Percentiles rank a stretch among this genome's conserved stretches.
Evolutionary conservation across 1,140 invertebrate species (phyloP).

Genomic region (Rhopalosiphum padi): DNA sequence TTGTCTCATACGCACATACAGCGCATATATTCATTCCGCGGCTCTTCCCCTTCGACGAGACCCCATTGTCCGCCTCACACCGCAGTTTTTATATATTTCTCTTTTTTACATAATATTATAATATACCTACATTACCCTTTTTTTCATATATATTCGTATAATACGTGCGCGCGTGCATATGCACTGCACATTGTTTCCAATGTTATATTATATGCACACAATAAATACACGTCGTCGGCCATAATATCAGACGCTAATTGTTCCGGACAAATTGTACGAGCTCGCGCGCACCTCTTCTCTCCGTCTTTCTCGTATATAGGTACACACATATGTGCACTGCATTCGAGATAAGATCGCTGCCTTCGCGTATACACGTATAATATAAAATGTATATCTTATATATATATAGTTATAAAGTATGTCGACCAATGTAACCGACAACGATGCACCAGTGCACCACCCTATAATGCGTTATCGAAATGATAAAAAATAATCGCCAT

Average conservation of each 20-base stretch:
- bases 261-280: constrained; percentile 51
- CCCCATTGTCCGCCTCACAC: constrained; percentile 29
- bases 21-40: not conserved
- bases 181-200: constrained; percentile 39
- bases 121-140: constrained; percentile 34
- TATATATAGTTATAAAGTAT: not conserved
- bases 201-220: constrained; percentile 46
- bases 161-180: not conserved
- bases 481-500: not conserved
- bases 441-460: not conserved
- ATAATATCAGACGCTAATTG: constrained; percentile 58
- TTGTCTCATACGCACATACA: constrained; percentile 23
- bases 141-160: not conserved
- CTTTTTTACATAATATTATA: constrained; percentile 24
- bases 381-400: too few species aligned
- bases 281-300: not conserved
- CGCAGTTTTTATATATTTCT: constrained; percentile 29
- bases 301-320: not conserved
- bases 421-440: not conserved
- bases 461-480: not conserved
- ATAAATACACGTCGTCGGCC: constrained; percentile 53
- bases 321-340: not conserved
- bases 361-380: not conserved
- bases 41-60: not conserved
- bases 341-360: constrained; percentile 18